Evolutionary conservation across 2,797 vertebrate genomes (phyloP), one percentile per base, ranked within the genome.

Genomic region (Rhinella marina): DNA sequence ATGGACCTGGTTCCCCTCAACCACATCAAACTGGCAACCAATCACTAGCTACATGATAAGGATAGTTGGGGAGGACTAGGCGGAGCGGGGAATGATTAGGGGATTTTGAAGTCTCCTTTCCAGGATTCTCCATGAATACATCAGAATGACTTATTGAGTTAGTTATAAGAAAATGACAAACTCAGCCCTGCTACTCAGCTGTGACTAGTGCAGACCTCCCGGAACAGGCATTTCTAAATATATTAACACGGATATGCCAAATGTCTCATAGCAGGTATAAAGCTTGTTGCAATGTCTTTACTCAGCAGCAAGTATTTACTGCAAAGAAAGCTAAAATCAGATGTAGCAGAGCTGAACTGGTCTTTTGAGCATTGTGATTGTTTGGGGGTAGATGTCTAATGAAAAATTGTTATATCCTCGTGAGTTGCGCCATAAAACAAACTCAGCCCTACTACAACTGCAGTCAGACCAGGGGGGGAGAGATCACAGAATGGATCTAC

Each of bases 241-340:
- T 32, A 83, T 76, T 81, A 14, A 52, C 66, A 75, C 3, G 19
- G 50, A 14, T 27, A 41, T 57, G 87, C 27, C 66, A 78, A 75
- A 88, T 82, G 50, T 88, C 78, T 82, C 88, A 86, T n/a, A 7
- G 41, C 59, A 3, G 21, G 70, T 52, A 66, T 32, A 86, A 75
- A 88, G 68, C 79, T 72, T 66, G 29, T 27, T 64, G 29, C 52
- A 32, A 57, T 2, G 29, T 29, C 52, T 52, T 23, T 62, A 41
- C 23, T 80, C 27, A 13, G 29, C 73, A 64, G 62, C 8, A 52
- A 12, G 29, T 12, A 75, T 2, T 75, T 11, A 54, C 10, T 10
- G 61, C 8, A 8, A 0, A 8, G 21, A 62, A n/a, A n/a, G 61
- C 23, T 68, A 25, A 32, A 72, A 7, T 16, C 2, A 1, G 56